Base-by-base conservation (phyloP, 1,140 invertebrate species). In the Calliphora vicina region DNA sequence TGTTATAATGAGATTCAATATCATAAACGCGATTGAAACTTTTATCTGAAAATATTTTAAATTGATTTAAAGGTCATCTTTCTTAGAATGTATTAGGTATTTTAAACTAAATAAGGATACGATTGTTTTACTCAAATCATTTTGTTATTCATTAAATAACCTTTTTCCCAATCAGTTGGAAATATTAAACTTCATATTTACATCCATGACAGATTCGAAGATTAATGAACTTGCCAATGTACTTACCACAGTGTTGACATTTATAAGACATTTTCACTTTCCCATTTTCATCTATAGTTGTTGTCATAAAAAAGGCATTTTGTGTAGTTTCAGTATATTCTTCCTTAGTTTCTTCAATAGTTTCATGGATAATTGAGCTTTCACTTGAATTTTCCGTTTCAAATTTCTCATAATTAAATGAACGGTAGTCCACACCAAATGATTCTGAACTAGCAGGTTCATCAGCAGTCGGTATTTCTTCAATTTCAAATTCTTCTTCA, bases 221-320 rank as follows among this genome's bases (percentile, higher is more conserved):
- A n/a, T n/a, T n/a, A n/a, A n/a, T n/a, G n/a, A n/a, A n/a, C n/a
- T n/a, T n/a, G n/a, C n/a, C n/a, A n/a, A n/a, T n/a, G n/a, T n/a
- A 81, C 45, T 26, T 81, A 81, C 80, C 80, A 35, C 80, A 81
- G 17, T 61, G 57, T n/a, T 81, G 80, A 71, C 80, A 81, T 61
- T 81, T 45, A 61, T 61, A 81, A 6, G 45, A 57, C 80, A 35
- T 81, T 61, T 81, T 71, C 23, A 61, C 50, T 78, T 78, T 78
- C 2, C 74, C 74, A 43, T 12, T 78, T 78, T 78, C 74, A 78
- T 78, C 74, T 23, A 78, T 35, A 8, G 42, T 20, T 6, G 74
- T 78, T 45, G 29, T 43, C n/a, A 78, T 20, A 8, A 78, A 20
- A 23, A 43, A 78, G 3, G 74, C n/a, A 43, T 45, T 76, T 23